Conservation (phyloP, 2,113 vertebrate species). For the Antidorcas marsupialis region DNA sequence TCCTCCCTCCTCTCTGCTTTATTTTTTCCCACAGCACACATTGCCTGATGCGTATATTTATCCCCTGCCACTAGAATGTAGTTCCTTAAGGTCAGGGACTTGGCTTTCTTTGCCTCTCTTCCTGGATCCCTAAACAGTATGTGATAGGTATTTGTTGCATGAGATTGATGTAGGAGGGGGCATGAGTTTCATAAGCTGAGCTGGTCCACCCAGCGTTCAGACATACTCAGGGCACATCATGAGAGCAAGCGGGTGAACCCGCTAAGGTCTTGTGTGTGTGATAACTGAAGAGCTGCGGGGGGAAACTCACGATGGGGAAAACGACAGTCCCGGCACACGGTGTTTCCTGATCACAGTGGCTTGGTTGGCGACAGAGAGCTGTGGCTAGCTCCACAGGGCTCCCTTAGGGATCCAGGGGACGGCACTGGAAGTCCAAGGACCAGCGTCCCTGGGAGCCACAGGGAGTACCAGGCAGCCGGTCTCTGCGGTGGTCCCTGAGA, state of each 20-base stretch:
- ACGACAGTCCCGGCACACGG: not conserved
- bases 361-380: rapidly evolving
- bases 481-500: not conserved
- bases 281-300: not conserved
- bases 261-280: not conserved
- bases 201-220: not conserved
- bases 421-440: not conserved
- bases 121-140: not conserved
- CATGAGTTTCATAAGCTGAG: not conserved
- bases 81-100: not conserved
- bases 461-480: not conserved
- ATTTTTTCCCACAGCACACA: not conserved
- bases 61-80: not conserved
- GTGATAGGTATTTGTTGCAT: not conserved
- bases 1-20: not conserved
- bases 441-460: not conserved
- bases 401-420: not conserved
- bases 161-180: not conserved
- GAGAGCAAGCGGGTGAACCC: not conserved
- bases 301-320: not conserved
- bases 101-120: not conserved
- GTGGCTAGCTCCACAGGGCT: not conserved
- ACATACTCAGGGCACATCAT: rapidly evolving
- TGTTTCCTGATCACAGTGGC: not conserved
- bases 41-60: not conserved